phyloP scores from a whole-genome alignment of 2,113 vertebrate species.

The Ciconia stormi region DNA sequence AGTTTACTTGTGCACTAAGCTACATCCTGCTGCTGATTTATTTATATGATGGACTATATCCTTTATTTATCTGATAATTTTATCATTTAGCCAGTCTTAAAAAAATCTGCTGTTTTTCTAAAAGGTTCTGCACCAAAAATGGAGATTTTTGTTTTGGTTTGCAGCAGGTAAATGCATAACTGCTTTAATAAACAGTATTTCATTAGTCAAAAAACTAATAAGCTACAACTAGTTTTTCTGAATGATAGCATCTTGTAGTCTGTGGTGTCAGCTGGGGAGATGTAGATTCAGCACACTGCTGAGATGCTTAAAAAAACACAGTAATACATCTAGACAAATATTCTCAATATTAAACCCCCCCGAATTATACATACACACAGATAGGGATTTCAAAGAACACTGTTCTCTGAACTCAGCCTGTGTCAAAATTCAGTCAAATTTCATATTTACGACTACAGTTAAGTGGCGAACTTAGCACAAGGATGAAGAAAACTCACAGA shows the following conservation, averaged over 20 bases:
- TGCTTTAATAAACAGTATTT: background rate
- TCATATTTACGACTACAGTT: background rate
- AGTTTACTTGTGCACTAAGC: background rate
- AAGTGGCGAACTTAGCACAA: background rate
- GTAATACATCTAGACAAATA: slow-evolving; percentile 9
- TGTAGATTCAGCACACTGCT: background rate
- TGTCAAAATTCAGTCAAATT: background rate
- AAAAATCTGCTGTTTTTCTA: background rate
- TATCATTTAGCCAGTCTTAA: background rate
- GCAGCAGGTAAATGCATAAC: background rate
- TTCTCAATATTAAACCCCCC: background rate
- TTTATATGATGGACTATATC: background rate
- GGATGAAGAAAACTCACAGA: background rate
- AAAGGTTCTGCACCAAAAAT: background rate
- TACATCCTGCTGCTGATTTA: background rate
- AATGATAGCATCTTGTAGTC: background rate
- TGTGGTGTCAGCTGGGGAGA: background rate
- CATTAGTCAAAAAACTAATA: background rate
- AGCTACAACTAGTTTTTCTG: background rate
- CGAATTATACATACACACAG: background rate
- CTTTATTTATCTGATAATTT: background rate
- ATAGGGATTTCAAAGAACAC: background rate
- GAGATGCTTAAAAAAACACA: slow-evolving; percentile 29
- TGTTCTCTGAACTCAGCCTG: background rate
- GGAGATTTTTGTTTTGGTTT: background rate